phyloP scores from a whole-genome alignment of 2,113 vertebrate species.

The rat (Rattus norvegicus) region GRCr8 NC_086039.1:63569001-63569500 shows the following conservation, averaged over 20 bases:
- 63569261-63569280: not conserved
- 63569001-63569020: not conserved
- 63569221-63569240: not conserved
- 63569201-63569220: constrained; percentile 43
- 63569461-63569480: constrained; percentile 56
- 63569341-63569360: constrained; percentile 4
- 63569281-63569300: not conserved
- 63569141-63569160: not conserved
- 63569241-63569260: not conserved
- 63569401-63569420: not conserved
- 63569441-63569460: constrained; percentile 41
- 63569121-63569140: not conserved
- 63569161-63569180: not conserved
- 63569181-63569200: constrained; percentile 8
- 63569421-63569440: constrained; percentile 23
- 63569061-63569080: not conserved
- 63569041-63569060: not conserved
- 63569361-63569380: not conserved
- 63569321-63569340: constrained; percentile 31
- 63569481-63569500: not conserved
- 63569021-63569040: not conserved
- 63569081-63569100: not conserved
- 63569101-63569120: not conserved
- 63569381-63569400: constrained; percentile 36
- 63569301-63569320: constrained; percentile 2